Evolutionary conservation across 2,113 vertebrate genomes (phyloP), one percentile per base, ranked within the genome.

Genomic region (Thunnus thynnus): DNA sequence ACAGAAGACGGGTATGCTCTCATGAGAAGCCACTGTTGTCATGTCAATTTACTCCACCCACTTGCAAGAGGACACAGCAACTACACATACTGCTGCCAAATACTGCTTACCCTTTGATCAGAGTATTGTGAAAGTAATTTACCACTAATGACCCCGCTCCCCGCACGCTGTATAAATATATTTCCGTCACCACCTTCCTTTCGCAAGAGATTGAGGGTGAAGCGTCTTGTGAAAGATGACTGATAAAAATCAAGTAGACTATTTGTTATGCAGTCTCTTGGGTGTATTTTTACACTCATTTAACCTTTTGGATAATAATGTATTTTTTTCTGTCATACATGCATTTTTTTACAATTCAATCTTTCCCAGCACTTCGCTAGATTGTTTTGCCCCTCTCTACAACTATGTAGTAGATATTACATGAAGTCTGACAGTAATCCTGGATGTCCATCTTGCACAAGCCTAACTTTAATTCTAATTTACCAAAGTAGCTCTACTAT

Each of bases 11-110:
- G 18, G 12, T 9, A 14, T 5, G 30, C 41, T 17, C 41, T 73
- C 32, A 70, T 17, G 41, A 66, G 65, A 69, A 75, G 32, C 57
- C 64, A 71, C 76, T 68, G 54, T 58, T 85, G 75, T 80, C 72
- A 84, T 46, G 30, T 65, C 48, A 82, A 32, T 79, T 77, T 64
- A 76, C 22, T 68, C 73, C 47, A 71, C 13, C 56, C 36, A 32
- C 65, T 52, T 76, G 16, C 14, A 36, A 5, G 0, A 13, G 22
- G 18, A 61, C 61, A 54, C 57, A 32, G 57, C 47, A 55, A 3
- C 51, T 50, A 55, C 7, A 48, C 7, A 5, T 13, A 9, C 27
- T 6, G 57, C 65, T 62, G 65, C 20, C 7, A 12, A n/a, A 58
- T 5, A 10, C 67, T 30, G 10, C 20, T n/a, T 30, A 20, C 46